These are phyloP conservation scores for Microctonus brassicae DNA, from an alignment of 2,888 invertebrate species.

Conservation along the genomic window DNA sequence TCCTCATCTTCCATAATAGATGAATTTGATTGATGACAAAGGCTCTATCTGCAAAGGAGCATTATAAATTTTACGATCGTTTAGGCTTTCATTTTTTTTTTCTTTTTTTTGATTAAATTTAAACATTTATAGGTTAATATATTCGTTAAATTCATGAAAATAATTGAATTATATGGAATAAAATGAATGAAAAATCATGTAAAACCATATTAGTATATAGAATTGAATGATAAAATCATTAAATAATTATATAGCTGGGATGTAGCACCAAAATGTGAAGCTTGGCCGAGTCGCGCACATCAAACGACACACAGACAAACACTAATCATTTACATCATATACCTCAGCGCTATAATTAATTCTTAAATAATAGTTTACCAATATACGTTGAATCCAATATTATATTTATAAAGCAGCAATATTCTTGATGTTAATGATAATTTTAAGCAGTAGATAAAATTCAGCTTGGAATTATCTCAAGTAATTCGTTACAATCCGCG, in stretches of 20 bases:
- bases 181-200: background rate
- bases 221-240: background rate
- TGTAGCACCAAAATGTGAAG: slow-evolving; percentile 11
- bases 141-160: too few species aligned
- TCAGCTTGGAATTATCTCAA: slow-evolving; percentile 22
- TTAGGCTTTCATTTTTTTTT: background rate
- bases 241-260: background rate
- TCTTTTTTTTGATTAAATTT: background rate
- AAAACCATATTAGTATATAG: background rate
- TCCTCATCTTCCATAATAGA: slow-evolving; percentile 69
- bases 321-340: slow-evolving; percentile 8
- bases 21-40: slow-evolving; percentile 28
- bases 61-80: background rate
- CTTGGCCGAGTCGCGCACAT: slow-evolving; percentile 18
- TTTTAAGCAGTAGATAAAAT: background rate
- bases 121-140: too few species aligned
- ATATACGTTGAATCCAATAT: background rate
- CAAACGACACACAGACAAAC: slow-evolving; percentile 14
- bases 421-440: background rate
- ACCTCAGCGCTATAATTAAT: slow-evolving; percentile 7
- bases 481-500: slow-evolving; percentile 52
- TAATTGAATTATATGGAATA: background rate
- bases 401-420: background rate
- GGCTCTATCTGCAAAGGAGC: slow-evolving; percentile 21
- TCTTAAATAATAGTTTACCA: background rate